These are phyloP conservation scores for Nysson spinosus DNA, from an alignment of 2,888 invertebrate genomes.

Conservation along the genomic window DNA sequence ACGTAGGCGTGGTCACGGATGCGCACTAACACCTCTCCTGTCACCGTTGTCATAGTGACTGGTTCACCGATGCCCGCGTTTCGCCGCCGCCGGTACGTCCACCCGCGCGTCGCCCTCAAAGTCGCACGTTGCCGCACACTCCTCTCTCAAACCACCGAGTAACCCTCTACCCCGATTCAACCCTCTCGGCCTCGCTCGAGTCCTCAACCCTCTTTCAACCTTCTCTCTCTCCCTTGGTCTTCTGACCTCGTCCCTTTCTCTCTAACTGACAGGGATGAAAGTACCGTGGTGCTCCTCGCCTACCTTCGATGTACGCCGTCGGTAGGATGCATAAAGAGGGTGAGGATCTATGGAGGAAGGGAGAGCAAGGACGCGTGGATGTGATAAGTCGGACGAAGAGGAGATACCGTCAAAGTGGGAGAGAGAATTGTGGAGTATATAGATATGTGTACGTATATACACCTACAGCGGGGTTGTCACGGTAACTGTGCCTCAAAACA, in stretches of 20 bases:
- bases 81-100: slow-evolving; percentile 65
- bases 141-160: slow-evolving; percentile 46
- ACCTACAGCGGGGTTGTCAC: slow-evolving; percentile 58
- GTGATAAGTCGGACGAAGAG: slow-evolving; percentile 26
- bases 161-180: slow-evolving; percentile 52
- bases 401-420: slow-evolving; percentile 10
- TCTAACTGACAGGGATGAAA: not conserved
- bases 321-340: slow-evolving; percentile 34
- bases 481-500: slow-evolving; percentile 66
- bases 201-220: slow-evolving; percentile 8
- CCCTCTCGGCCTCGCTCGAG: slow-evolving; percentile 28
- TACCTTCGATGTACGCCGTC: slow-evolving; percentile 51
- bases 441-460: slow-evolving; percentile 5
- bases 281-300: slow-evolving; percentile 4
- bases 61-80: slow-evolving; percentile 72
- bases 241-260: slow-evolving; percentile 16
- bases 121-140: slow-evolving; percentile 45
- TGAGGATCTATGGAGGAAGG: slow-evolving; percentile 34
- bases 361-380: slow-evolving; percentile 25
- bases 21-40: slow-evolving; percentile 76
- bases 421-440: slow-evolving; percentile 15
- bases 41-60: slow-evolving; percentile 76
- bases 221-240: slow-evolving; percentile 7
- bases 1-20: slow-evolving; percentile 77
- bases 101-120: slow-evolving; percentile 43